Conservation (phyloP, 2,888 invertebrate genomes). For the Flabesymbios commensalis region DNA sequence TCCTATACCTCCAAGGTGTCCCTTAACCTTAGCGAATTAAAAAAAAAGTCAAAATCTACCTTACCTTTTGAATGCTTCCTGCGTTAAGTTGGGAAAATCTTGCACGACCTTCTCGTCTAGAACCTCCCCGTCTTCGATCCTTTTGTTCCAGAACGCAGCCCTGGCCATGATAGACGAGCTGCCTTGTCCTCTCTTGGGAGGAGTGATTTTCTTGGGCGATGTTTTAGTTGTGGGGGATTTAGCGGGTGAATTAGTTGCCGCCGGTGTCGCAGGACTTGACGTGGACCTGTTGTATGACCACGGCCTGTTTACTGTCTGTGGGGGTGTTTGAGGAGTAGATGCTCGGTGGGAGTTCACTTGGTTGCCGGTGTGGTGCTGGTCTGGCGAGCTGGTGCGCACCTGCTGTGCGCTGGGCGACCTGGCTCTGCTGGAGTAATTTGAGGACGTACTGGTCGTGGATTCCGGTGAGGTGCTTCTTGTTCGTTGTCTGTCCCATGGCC, state of each 20-base stretch:
- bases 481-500: background rate
- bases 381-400: background rate
- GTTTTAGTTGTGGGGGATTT: background rate
- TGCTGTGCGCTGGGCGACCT: background rate
- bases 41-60: too few relatives aligned
- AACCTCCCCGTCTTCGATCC: constrained; percentile 10
- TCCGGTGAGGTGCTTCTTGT: background rate
- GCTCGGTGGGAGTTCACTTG: background rate
- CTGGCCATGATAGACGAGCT: constrained; percentile 21
- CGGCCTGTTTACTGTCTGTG: background rate
- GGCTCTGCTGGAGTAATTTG: background rate
- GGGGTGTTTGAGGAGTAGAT: background rate
- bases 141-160: constrained; percentile 24
- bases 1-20: too few relatives aligned
- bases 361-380: too few relatives aligned
- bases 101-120: too few relatives aligned
- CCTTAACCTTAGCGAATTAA: too few relatives aligned
- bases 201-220: background rate
- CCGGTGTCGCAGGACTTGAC: background rate
- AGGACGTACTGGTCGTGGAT: background rate
- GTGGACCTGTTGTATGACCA: background rate
- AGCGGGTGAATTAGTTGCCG: background rate
- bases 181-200: background rate
- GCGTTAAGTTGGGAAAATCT: constrained; percentile 10
- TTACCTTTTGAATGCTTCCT: constrained; percentile 19